Percentiles rank a stretch among this genome's conserved stretches.
Evolutionary conservation across 2,888 invertebrate genomes (phyloP).

Genomic region (Hyposoter didymator): DNA sequence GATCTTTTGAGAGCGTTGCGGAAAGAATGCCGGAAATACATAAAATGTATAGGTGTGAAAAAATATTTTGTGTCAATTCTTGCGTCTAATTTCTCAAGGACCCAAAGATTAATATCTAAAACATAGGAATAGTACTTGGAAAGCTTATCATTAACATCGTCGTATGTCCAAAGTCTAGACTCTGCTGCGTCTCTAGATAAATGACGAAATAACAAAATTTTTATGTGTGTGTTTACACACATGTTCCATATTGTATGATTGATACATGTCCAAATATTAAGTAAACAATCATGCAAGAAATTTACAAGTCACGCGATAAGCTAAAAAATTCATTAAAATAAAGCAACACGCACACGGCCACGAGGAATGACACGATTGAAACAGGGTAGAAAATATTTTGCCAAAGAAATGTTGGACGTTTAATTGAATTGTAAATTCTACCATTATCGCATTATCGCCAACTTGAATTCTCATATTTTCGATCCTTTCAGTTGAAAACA

Average conservation of each 20-base stretch:
- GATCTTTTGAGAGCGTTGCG: constrained; percentile 21
- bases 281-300: constrained; percentile 26
- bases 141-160: constrained; percentile 36
- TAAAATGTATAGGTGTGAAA: constrained; percentile 41
- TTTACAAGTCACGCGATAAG: constrained; percentile 1
- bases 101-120: constrained; percentile 29
- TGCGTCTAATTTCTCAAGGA: constrained; percentile 52
- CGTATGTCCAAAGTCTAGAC: not conserved
- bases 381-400: constrained; percentile 67
- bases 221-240: constrained; percentile 4
- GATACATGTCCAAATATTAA: constrained; percentile 53
- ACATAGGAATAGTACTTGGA: constrained; percentile 38
- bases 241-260: constrained; percentile 18
- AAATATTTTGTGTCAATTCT: constrained; percentile 60
- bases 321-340: not conserved
- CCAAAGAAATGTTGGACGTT: constrained; percentile 58
- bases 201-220: not conserved
- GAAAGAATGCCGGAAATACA: not conserved
- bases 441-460: not conserved
- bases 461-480: not conserved
- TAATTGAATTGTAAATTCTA: constrained; percentile 36
- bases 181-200: not conserved
- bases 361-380: constrained; percentile 48
- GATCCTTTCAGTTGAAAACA: not conserved
- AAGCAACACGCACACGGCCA: constrained; percentile 20